phyloP scores from a whole-genome alignment of 2,113 vertebrate genomes.

The Lucifuga dentata region DNA sequence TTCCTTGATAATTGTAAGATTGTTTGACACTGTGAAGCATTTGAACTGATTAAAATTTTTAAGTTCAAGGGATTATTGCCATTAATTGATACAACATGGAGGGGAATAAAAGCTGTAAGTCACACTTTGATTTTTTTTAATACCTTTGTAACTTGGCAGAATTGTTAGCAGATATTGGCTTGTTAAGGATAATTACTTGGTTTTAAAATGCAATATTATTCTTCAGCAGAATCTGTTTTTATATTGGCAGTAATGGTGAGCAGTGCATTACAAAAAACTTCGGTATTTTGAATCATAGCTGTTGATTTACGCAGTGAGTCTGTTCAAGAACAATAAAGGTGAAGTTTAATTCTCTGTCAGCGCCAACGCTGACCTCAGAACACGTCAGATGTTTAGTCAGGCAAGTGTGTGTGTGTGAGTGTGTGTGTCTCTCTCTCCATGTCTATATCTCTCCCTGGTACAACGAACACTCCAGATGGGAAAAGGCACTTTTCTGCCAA shows the following conservation, averaged over 20 bases:
- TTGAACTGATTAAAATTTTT: conserved; percentile 27
- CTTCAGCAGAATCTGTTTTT: conserved; percentile 41
- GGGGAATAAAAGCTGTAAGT: conserved; percentile 33
- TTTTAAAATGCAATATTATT: conserved; percentile 33
- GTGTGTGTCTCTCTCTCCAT: not conserved
- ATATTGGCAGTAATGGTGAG: conserved; percentile 6
- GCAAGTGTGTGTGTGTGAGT: conserved; percentile 10
- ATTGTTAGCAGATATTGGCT: conserved; percentile 39
- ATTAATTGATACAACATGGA: conserved; percentile 46
- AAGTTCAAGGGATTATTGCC: conserved; percentile 37
- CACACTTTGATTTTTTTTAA: conserved; percentile 52
- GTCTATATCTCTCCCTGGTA: conserved; percentile 31
- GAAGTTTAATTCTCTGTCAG: conserved; percentile 23
- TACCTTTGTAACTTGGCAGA: conserved; percentile 48
- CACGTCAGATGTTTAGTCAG: conserved; percentile 1
- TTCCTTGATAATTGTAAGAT: conserved; percentile 41
- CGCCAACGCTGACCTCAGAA: conserved; percentile 27
- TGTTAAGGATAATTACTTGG: conserved; percentile 51
- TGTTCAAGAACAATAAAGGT: conserved; percentile 36
- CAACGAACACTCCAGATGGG: conserved; percentile 37
- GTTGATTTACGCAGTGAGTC: conserved; percentile 33
- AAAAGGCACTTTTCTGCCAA: conserved; percentile 41
- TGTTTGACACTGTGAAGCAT: conserved; percentile 35
- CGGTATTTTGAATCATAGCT: conserved; percentile 31
- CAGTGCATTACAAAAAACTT: conserved; percentile 36